A percentile compares a stretch with the other conserved stretches of the same genome.
These are phyloP conservation scores for Brachylomia viminalis DNA, from an alignment of 2,888 invertebrate species.

Conservation along the genomic window DNA sequence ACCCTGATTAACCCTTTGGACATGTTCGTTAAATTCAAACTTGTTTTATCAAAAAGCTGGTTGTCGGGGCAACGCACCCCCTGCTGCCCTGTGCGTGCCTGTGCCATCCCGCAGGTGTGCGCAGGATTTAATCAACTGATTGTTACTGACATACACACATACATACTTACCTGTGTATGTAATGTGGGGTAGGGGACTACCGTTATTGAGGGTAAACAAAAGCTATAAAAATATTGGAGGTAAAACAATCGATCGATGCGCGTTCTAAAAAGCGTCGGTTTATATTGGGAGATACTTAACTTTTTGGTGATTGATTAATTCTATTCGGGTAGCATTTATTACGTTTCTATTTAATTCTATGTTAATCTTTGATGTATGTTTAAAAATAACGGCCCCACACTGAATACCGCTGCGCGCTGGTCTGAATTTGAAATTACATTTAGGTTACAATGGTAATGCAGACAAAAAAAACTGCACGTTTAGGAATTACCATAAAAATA, in stretches of 20 bases:
- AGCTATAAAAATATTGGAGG: slow-evolving; percentile 50
- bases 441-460: neutral
- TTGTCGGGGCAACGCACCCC: slow-evolving; percentile 79
- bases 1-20: slow-evolving; percentile 51
- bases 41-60: slow-evolving; percentile 82
- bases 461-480: slow-evolving; percentile 27
- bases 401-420: neutral
- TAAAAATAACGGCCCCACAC: neutral
- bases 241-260: slow-evolving; percentile 52
- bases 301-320: neutral
- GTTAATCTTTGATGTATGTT: neutral
- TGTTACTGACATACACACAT: slow-evolving; percentile 76
- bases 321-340: neutral
- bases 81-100: slow-evolving; percentile 62
- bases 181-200: slow-evolving; percentile 61
- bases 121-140: slow-evolving; percentile 88
- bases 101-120: slow-evolving; percentile 85
- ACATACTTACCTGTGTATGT: slow-evolving; percentile 54
- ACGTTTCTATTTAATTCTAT: neutral
- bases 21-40: slow-evolving; percentile 75
- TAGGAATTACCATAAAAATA: slow-evolving; percentile 62
- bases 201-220: slow-evolving; percentile 60
- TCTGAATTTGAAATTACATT: slow-evolving; percentile 3
- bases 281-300: neutral
- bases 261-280: slow-evolving; percentile 19